Evolutionary conservation across 2,113 vertebrate species (phyloP), one percentile per base, ranked within the genome.

Genomic region (Hippocampus abdominalis): DNA sequence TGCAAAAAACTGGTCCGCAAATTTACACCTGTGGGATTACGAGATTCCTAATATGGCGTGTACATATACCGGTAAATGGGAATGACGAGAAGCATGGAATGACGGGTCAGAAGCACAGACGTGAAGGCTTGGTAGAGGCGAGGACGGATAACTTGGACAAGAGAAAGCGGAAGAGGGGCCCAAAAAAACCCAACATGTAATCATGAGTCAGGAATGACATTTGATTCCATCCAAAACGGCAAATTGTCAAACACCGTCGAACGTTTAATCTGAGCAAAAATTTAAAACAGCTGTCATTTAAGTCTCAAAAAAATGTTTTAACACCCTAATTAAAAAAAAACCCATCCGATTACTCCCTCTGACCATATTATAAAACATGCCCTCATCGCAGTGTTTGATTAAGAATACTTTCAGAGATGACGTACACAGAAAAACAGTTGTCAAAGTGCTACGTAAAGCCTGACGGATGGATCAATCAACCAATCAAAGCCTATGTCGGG

Each of bases 1-100:
- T 85, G 86, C 85, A 90, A 84, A 88, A 82, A 79, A 87, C 70
- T 72, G 81, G 67, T 89, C 72, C 69, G 82, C 82, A 81, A 36
- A 81, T 82, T 88, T 60, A 77, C 86, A 86, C 81, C 83, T 79
- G 82, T 62, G 66, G 78, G 78, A 80, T 83, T 84, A 88, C 78
- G 84, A 83, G 69, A 85, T 83, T 81, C 87, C 75, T 81, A 77
- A 79, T 77, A 82, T 74, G 57, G 71, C 76, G 74, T 83, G 81
- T 87, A 87, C 79, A 77, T 85, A 84, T 80, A 87, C 32, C 5
- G 32, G 32, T 86, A 84, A 84, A 77, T 81, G 78, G 84, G 79
- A 64, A 85, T 87, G 86, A 76, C 86, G 71, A 84, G 75, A 88
- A 86, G 87, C 81, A 32, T 68, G 84, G 75, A 57, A 71, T 74